A percentile compares a stretch with the other conserved stretches of the same genome.
phyloP scores from a whole-genome alignment of 2,888 invertebrate species.

The Hymenopus coronatus region DNA sequence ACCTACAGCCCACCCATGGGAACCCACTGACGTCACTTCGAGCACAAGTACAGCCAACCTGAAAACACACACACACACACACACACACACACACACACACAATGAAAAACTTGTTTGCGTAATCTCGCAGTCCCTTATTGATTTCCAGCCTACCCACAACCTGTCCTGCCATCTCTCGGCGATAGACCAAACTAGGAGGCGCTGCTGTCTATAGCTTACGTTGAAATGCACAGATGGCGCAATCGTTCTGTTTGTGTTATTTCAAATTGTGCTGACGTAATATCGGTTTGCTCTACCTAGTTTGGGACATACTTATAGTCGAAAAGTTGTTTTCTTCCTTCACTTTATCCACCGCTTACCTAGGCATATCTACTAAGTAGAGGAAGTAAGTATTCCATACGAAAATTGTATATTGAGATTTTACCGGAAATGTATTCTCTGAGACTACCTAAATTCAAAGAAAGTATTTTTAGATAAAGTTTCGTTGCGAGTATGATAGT shows the following conservation, averaged over 20 bases:
- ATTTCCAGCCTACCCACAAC: not conserved
- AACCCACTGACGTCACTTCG: not conserved
- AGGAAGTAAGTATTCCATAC: too few relatives aligned
- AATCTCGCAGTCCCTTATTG: not conserved
- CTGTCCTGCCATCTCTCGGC: not conserved
- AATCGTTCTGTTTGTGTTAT: not conserved
- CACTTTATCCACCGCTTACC: too few relatives aligned
- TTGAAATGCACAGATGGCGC: not conserved
- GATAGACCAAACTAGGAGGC: not conserved
- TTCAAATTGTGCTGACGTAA: not conserved
- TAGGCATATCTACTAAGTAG: too few relatives aligned
- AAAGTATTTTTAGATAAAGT: too few relatives aligned
- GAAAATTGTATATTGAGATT: too few relatives aligned
- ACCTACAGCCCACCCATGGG: not conserved
- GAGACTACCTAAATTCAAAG: too few relatives aligned
- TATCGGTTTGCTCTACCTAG: too few relatives aligned
- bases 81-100: too few relatives aligned
- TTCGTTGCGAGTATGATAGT: too few relatives aligned
- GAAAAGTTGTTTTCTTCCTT: too few relatives aligned
- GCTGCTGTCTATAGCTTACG: not conserved
- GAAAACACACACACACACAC: not conserved
- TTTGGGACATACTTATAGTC: too few relatives aligned
- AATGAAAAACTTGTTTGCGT: not conserved
- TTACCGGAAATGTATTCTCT: too few relatives aligned
- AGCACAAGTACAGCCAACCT: not conserved